These are phyloP conservation scores for Chirona hameri DNA, from an alignment of 2,888 invertebrate species.

Conservation along the genomic window DNA sequence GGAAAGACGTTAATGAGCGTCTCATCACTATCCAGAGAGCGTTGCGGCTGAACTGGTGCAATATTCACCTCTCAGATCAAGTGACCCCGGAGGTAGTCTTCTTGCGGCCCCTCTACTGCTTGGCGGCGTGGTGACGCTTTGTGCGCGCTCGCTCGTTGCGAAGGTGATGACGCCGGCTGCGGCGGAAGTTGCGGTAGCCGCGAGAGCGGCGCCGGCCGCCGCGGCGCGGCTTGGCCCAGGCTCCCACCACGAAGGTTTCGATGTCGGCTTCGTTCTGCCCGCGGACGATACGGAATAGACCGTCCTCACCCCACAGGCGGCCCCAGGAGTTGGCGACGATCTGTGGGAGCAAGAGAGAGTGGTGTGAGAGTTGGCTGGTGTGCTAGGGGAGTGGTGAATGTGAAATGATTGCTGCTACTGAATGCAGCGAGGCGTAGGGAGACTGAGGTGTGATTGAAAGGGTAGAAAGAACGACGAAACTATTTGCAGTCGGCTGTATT, in stretches of 20 bases:
- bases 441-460: too few species aligned
- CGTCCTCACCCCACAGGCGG: slow-evolving; percentile 81
- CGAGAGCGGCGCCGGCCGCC: not conserved
- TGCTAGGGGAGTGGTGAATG: not conserved
- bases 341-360: slow-evolving; percentile 53
- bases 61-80: too few species aligned
- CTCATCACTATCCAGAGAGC: not conserved
- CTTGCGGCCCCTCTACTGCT: not conserved
- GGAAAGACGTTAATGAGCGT: not conserved
- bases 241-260: slow-evolving; percentile 80
- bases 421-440: not conserved
- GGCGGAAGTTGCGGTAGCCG: not conserved
- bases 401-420: not conserved
- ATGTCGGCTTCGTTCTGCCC: slow-evolving; percentile 85
- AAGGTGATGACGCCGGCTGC: not conserved
- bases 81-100: too few species aligned
- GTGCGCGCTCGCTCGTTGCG: not conserved
- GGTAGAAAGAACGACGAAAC: not conserved
- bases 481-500: not conserved
- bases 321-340: slow-evolving; percentile 95
- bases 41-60: not conserved
- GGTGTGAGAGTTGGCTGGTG: not conserved
- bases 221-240: slow-evolving; percentile 58
- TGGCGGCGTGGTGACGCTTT: not conserved
- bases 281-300: slow-evolving; percentile 79